Conservation (phyloP, 2,888 invertebrate genomes). For the Cosmorhoe ocellata region DNA sequence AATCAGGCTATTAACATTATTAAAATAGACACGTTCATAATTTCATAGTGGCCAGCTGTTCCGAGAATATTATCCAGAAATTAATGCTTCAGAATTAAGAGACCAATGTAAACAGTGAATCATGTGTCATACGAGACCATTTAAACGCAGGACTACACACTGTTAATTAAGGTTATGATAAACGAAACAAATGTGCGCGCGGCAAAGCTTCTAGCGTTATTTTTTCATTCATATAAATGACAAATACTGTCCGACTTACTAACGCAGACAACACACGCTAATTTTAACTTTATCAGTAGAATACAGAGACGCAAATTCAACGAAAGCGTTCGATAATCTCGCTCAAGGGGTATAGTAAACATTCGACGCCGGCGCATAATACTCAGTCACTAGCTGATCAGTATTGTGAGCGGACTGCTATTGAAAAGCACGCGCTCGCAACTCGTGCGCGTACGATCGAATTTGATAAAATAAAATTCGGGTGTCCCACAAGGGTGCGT, state of each 20-base stretch:
- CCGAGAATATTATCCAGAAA: slow-evolving; percentile 37
- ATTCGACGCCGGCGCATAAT: slow-evolving; percentile 62
- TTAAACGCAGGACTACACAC: slow-evolving; percentile 28
- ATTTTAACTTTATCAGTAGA: slow-evolving; percentile 14
- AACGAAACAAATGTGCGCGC: slow-evolving; percentile 65
- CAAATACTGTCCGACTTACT: slow-evolving; percentile 76
- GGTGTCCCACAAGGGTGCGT: slow-evolving; percentile 63
- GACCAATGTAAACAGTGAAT: slow-evolving; percentile 47
- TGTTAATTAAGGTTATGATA: slow-evolving; percentile 77
- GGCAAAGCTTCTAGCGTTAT: slow-evolving; percentile 76
- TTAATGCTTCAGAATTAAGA: slow-evolving; percentile 16
- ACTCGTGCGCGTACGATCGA: slow-evolving; percentile 50
- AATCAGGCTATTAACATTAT: no score
- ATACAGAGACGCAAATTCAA: slow-evolving; percentile 44
- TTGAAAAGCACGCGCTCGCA: slow-evolving; percentile 61
- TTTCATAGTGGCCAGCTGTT: slow-evolving; percentile 20
- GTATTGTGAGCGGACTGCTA: slow-evolving; percentile 61
- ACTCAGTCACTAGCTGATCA: slow-evolving; percentile 59
- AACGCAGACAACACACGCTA: slow-evolving; percentile 61
- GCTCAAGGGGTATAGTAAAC: slow-evolving; percentile 78
- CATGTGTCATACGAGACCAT: slow-evolving; percentile 51
- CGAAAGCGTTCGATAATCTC: slow-evolving; percentile 56
- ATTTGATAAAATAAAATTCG: slow-evolving; percentile 48
- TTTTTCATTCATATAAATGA: slow-evolving; percentile 78
- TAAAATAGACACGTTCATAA: slow-evolving; percentile 21